These are phyloP conservation scores for Agelaius phoeniceus DNA, from an alignment of 2,113 vertebrate species.

Conservation along the genomic window DNA sequence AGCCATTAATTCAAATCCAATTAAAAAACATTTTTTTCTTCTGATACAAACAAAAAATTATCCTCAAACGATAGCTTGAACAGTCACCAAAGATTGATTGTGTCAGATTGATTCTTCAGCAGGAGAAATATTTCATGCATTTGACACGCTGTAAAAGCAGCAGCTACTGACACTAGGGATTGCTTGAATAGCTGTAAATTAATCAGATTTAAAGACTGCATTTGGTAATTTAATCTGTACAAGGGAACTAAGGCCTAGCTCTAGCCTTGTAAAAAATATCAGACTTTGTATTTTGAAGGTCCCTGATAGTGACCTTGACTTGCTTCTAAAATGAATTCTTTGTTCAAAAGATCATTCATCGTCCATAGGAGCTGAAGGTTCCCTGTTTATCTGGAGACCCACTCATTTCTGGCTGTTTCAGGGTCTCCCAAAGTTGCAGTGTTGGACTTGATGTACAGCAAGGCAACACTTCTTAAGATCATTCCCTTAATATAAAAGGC, in stretches of 20 bases:
- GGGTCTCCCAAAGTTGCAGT: background rate
- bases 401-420: conserved; percentile 8
- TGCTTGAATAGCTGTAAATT: conserved; percentile 58
- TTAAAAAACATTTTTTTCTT: background rate
- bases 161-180: background rate
- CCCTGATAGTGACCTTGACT: conserved; percentile 35
- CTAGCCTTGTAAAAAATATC: background rate
- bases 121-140: conserved; percentile 40
- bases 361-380: background rate
- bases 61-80: background rate
- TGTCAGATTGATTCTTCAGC: conserved; percentile 13
- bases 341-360: conserved; percentile 41
- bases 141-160: conserved; percentile 46
- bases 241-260: background rate
- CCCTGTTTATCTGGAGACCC: background rate
- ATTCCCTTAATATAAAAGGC: background rate
- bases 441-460: conserved; percentile 3
- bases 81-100: conserved; percentile 2
- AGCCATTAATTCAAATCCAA: conserved; percentile 14
- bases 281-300: background rate
- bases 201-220: conserved; percentile 49
- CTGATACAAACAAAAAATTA: background rate
- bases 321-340: conserved; percentile 38
- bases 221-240: conserved; percentile 43
- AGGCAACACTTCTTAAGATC: background rate